Evolutionary conservation across 2,797 vertebrate genomes (phyloP).

Genomic region (Pseudomugil gertrudae): DNA sequence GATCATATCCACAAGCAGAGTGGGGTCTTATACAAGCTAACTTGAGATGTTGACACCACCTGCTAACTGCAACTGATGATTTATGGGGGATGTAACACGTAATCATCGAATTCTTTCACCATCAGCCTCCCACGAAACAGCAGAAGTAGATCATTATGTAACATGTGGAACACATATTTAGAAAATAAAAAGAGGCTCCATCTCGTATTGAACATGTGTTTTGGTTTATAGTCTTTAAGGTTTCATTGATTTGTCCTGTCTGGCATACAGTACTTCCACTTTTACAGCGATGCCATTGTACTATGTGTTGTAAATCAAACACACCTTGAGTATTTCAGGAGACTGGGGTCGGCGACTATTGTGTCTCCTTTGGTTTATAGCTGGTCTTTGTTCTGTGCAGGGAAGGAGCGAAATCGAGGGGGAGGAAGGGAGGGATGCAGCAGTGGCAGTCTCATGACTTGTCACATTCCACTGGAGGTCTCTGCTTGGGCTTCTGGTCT

Average conservation of each 20-base stretch:
- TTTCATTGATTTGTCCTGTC: conserved; percentile 35
- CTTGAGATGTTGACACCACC: conserved; percentile 51
- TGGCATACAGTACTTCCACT: conserved; percentile 25
- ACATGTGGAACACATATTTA: conserved; percentile 39
- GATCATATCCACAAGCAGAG: conserved; percentile 50
- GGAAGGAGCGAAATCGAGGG: conserved; percentile 15
- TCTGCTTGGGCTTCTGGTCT: conserved; percentile 61
- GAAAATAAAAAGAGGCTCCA: conserved; percentile 26
- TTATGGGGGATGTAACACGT: conserved; percentile 51
- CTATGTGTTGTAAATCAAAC: conserved; percentile 57
- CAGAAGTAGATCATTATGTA: conserved; percentile 39
- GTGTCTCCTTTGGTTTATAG: conserved; percentile 72
- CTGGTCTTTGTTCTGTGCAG: conserved; percentile 33
- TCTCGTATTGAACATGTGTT: conserved; percentile 41
- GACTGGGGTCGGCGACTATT: conserved; percentile 61
- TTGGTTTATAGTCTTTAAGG: conserved; percentile 17
- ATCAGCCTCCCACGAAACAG: conserved; percentile 43
- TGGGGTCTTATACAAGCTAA: conserved; percentile 34
- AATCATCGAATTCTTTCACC: conserved; percentile 58
- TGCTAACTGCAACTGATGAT: conserved; percentile 48
- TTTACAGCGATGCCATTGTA: conserved; percentile 36
- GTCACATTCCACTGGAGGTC: conserved; percentile 72
- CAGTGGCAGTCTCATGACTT: conserved; percentile 66
- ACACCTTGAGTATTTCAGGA: conserved; percentile 68
- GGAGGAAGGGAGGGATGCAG: conserved; percentile 44